A percentile compares a stretch with the other conserved stretches of the same genome.
phyloP scores from a whole-genome alignment of 2,797 vertebrate genomes.

The Numenius phaeopus region DNA sequence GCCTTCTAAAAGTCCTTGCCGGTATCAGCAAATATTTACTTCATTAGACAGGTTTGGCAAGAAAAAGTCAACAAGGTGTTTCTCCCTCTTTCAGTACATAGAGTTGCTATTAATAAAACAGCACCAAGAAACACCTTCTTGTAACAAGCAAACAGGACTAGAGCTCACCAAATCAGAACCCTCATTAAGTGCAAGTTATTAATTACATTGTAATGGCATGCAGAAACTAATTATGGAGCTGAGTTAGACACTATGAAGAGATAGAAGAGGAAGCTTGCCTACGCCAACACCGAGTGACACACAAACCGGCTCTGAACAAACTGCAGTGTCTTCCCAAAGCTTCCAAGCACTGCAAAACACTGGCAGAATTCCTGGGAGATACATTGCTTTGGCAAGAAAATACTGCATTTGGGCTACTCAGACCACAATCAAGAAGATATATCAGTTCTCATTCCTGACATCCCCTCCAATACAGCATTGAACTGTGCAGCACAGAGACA shows the following conservation, averaged over 20 bases:
- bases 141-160: background rate
- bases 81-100: background rate
- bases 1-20: background rate
- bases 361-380: background rate
- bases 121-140: background rate
- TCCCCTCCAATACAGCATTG: background rate
- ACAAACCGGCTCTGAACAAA: background rate
- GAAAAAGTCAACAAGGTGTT: background rate
- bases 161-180: background rate
- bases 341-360: background rate
- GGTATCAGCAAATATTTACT: background rate
- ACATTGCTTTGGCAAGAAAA: background rate
- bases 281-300: background rate
- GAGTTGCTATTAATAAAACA: background rate
- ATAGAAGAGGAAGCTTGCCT: background rate
- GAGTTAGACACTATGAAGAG: background rate
- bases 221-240: background rate
- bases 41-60: conserved; percentile 9
- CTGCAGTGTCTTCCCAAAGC: background rate
- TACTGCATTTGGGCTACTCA: background rate
- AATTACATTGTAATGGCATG: background rate
- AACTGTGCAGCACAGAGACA: background rate
- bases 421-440: background rate
- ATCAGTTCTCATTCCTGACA: background rate
- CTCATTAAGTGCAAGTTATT: background rate